Conservation (phyloP, 1,140 invertebrate species). For the Charaxes varanes region DNA sequence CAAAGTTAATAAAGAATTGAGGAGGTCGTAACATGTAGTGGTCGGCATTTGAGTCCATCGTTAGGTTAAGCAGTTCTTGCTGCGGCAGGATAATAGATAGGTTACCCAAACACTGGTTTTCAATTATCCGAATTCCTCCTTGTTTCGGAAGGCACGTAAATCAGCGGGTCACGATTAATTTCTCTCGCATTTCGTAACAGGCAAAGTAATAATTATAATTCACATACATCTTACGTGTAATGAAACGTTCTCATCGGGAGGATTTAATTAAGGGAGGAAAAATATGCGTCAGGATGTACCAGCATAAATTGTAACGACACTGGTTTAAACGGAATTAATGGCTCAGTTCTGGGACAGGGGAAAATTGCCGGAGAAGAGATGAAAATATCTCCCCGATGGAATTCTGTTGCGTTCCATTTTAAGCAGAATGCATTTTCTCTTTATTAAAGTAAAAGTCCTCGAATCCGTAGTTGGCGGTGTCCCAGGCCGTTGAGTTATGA, state of each 20-base stretch:
- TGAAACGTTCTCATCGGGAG: conserved; percentile 1
- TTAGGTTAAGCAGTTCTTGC: too few species aligned
- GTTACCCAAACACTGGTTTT: too few species aligned
- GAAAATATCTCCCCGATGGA: conserved; percentile 10
- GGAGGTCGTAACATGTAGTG: too few species aligned
- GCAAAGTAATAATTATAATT: too few species aligned
- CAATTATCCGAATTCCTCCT: too few species aligned
- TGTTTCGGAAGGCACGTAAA: too few species aligned
- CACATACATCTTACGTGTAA: conserved; percentile 2
- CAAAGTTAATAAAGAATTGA: too few species aligned
- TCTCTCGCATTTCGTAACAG: too few species aligned
- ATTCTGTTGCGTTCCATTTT: conserved; percentile 10
- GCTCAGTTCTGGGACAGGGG: conserved; percentile 8
- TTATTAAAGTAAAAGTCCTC: conserved; percentile 28
- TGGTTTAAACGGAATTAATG: conserved; percentile 9
- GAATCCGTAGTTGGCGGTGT: conserved; percentile 42
- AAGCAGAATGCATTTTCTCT: conserved; percentile 22
- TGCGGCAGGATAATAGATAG: too few species aligned
- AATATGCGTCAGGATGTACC: not conserved
- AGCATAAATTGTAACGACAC: conserved; percentile 15
- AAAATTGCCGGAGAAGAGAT: conserved; percentile 8
- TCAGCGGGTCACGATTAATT: too few species aligned
- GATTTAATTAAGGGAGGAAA: conserved; percentile 18
- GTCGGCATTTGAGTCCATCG: too few species aligned
- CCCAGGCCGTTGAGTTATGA: conserved; percentile 44